Conservation (phyloP, 2,797 vertebrate genomes). For the Momotus momota region DNA sequence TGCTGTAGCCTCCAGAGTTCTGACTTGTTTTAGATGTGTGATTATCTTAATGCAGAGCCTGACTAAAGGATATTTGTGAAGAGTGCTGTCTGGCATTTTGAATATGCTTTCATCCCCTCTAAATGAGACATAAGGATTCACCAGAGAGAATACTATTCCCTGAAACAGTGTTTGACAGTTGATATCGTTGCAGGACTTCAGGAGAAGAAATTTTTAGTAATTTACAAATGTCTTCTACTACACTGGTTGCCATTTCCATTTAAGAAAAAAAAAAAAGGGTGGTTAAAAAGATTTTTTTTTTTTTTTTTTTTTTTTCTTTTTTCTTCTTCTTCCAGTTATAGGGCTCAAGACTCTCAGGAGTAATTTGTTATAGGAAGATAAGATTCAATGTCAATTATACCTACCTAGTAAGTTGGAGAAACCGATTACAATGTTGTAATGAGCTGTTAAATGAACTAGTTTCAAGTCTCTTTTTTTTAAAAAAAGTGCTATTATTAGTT, state of each 20-base stretch:
- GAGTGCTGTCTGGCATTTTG: not conserved
- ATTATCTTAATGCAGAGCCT: not conserved
- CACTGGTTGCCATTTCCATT: not conserved
- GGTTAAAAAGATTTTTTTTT: fast-evolving
- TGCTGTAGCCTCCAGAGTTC: not conserved
- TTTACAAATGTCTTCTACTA: not conserved
- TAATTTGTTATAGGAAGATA: not conserved
- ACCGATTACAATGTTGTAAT: not conserved
- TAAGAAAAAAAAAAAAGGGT: not conserved
- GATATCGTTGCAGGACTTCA: not conserved
- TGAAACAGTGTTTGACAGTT: not conserved
- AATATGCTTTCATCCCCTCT: not conserved
- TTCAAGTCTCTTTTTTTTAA: not conserved
- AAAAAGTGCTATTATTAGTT: not conserved
- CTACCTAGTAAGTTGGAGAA: not conserved
- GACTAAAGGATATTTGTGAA: not conserved
- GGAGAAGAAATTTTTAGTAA: not conserved
- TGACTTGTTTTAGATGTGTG: not conserved
- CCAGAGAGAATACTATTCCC: not conserved
- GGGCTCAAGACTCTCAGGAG: not conserved
- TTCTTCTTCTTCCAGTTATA: not conserved
- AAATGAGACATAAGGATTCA: not conserved
- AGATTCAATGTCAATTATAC: not conserved
- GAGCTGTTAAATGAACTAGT: not conserved
- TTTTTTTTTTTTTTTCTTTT: fast-evolving